These are phyloP conservation scores for Cnemophilus loriae DNA, from an alignment of 2,113 vertebrate species.

Conservation along the genomic window DNA sequence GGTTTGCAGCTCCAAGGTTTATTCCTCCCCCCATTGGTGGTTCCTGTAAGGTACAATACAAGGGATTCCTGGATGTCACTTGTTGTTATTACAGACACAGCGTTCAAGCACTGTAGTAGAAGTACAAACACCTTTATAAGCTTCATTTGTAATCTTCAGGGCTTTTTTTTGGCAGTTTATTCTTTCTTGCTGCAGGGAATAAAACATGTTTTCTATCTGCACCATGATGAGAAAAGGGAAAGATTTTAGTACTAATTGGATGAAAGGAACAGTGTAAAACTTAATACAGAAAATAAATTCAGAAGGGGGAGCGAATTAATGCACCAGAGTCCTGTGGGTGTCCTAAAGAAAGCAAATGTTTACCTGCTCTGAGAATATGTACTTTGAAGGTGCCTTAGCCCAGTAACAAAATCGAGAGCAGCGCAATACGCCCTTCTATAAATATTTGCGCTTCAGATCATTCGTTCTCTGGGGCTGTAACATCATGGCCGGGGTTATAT, in stretches of 20 bases:
- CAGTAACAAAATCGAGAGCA: background rate
- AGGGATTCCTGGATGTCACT: background rate
- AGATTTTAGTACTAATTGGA: constrained; percentile 50
- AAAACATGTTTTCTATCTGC: background rate
- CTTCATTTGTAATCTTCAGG: background rate
- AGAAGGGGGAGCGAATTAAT: background rate
- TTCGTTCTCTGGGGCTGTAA: background rate
- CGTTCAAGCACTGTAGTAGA: background rate
- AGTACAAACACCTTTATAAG: background rate
- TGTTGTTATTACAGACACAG: background rate
- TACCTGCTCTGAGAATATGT: background rate
- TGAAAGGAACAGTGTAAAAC: background rate
- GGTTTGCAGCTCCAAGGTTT: background rate
- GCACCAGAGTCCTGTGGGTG: background rate
- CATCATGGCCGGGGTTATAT: fast-evolving
- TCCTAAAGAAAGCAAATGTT: background rate
- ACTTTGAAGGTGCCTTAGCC: background rate
- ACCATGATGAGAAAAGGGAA: background rate
- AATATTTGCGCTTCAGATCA: background rate
- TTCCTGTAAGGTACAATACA: background rate
- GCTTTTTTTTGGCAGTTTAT: background rate
- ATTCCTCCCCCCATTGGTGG: background rate
- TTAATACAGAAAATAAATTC: constrained; percentile 18
- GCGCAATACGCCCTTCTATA: background rate
- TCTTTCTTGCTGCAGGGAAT: background rate